Evolutionary conservation across 2,888 invertebrate species (phyloP), one percentile per base, ranked within the genome.

Genomic region (Tenthredo mesomela): DNA sequence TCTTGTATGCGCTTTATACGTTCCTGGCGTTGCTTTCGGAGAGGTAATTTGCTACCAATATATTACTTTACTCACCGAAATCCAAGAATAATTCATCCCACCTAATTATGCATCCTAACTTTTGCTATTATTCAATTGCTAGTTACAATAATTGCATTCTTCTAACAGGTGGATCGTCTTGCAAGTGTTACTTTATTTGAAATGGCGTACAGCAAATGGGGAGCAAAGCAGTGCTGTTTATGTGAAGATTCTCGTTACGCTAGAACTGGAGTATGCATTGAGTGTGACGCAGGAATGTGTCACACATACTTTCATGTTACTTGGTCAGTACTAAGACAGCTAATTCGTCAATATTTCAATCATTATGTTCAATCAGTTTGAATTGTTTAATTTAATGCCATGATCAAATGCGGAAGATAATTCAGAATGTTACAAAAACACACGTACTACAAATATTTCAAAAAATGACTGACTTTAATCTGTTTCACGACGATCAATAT

Each of bases 271-370:
- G 98, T 99, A 18, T 98, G 98, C 92, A 98, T 99, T 84, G 97
- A 97, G 86, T 99, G 99, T 94, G 99, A 99, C 94, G 99, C 99
- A 12, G 99, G 99, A 40, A 97, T 99, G 96, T 99, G 99, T 94
- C 96, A 98, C 91, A 98, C 97, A 0, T 98, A 97, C 94, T 99
- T 99, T 93, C 99, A 99, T 93, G 99, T 99, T 65, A 99, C 99
- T 15, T 99, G 99, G 97, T 97, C 94, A 93, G 91, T 88, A 70
- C 54, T 85, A 86, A 77, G 43, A 73, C 33, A 82, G 12, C 43
- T 82, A 25, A 40, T 29, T n/a, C 18, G 4, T 5, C 25, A 58
- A 21, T 10, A 40, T 65, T 65, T 54, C 1, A 25, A 54, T 37
- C 9, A 37, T 18, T 37, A 54, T 83, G 40, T 12, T 33, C 29